phyloP scores from a whole-genome alignment of 2,888 invertebrate species.

The Digitonthophagus gazella region DNA sequence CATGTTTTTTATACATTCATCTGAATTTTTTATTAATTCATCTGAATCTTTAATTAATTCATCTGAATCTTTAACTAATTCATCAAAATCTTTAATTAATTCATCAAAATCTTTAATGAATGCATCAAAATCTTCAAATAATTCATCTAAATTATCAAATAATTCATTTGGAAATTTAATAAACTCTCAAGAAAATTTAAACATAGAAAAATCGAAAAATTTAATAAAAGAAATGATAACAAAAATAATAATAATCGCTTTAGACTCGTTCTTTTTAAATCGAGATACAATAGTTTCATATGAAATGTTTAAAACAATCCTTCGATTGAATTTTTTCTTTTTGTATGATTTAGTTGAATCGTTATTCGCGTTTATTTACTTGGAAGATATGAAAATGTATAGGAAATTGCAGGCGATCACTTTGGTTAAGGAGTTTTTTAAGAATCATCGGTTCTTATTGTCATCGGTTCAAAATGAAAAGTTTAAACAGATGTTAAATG shows the following conservation, averaged over 20 bases:
- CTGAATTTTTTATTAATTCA: conserved; percentile 53
- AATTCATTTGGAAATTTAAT: too few species aligned
- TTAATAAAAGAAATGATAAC: conserved; percentile 49
- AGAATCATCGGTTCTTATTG: conserved; percentile 55
- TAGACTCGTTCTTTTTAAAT: conserved; percentile 62
- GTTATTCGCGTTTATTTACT: conserved; percentile 61
- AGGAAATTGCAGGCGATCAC: conserved; percentile 67
- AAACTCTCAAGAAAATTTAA: too few species aligned
- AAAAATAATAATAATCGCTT: conserved; percentile 55
- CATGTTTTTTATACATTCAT: conserved; percentile 63
- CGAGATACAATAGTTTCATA: conserved; percentile 65
- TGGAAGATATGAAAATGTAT: conserved; percentile 61
- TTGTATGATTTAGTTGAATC: conserved; percentile 60
- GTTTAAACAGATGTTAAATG: conserved; percentile 52
- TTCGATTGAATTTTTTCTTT: conserved; percentile 66
- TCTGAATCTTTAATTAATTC: conserved; percentile 51
- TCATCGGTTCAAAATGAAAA: conserved; percentile 45
- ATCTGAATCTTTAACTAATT: conserved; percentile 51
- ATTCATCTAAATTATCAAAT: too few species aligned
- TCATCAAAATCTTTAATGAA: too few species aligned
- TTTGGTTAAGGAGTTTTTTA: conserved; percentile 64
- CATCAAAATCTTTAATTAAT: conserved; percentile 51
- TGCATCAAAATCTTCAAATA: too few species aligned
- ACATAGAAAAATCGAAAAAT: conserved; percentile 45
- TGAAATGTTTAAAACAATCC: conserved; percentile 63